Evolutionary conservation across 1,140 invertebrate species (phyloP).

Genomic region (Laupala kohalensis): DNA sequence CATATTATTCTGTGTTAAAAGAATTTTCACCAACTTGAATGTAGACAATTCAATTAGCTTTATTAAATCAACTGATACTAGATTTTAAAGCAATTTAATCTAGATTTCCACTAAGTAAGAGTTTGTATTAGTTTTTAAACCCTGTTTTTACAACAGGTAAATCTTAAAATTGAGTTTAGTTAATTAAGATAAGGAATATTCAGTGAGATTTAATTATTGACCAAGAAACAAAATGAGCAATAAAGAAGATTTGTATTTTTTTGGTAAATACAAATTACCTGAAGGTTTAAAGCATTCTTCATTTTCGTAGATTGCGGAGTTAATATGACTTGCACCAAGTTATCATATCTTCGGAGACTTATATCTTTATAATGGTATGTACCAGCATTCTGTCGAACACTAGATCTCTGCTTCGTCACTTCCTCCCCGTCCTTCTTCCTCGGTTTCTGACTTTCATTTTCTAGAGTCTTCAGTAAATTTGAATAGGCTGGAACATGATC

Average conservation of each 20-base stretch:
- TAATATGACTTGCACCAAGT: constrained; percentile 49
- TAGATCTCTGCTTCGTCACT: constrained; percentile 9
- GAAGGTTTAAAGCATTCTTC: constrained; percentile 40
- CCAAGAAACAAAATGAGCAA: not conserved
- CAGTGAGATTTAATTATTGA: too few relatives aligned
- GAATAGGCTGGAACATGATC: constrained; percentile 10
- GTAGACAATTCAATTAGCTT: too few relatives aligned
- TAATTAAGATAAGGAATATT: too few relatives aligned
- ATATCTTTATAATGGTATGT: constrained; percentile 11
- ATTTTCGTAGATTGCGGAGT: constrained; percentile 40
- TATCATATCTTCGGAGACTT: constrained; percentile 38
- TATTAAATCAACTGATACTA: too few relatives aligned
- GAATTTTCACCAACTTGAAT: too few relatives aligned
- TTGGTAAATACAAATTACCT: constrained; percentile 23
- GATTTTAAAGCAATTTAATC: too few relatives aligned
- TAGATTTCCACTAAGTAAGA: too few relatives aligned
- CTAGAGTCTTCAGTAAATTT: constrained; percentile 13
- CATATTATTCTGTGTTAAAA: too few relatives aligned
- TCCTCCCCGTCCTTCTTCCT: constrained; percentile 8
- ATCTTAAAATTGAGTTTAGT: too few relatives aligned
- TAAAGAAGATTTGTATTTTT: not conserved
- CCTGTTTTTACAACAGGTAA: too few relatives aligned
- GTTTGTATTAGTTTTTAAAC: too few relatives aligned
- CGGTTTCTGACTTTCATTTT: constrained; percentile 1
- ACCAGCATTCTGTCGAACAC: constrained; percentile 12